phyloP scores from a whole-genome alignment of 2,797 vertebrate genomes.

The Balearica regulorum region DNA sequence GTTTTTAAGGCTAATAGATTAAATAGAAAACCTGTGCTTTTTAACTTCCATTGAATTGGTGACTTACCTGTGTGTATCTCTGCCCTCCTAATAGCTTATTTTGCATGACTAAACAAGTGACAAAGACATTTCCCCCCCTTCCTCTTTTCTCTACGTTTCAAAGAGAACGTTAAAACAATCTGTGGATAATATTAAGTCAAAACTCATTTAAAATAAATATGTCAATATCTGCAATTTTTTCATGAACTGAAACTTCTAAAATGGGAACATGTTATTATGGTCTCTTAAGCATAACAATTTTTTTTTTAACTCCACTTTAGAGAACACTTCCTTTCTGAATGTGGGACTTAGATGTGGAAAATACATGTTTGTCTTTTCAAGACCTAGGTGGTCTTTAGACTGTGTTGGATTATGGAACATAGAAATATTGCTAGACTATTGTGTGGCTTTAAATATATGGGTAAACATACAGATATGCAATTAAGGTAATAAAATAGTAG shows the following conservation, averaged over 20 bases:
- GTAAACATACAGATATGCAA: background rate
- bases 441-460: constrained; percentile 40
- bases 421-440: background rate
- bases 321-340: background rate
- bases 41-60: background rate
- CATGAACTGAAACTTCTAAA: background rate
- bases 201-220: background rate
- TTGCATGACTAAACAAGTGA: background rate
- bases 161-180: background rate
- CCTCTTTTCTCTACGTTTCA: background rate
- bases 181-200: background rate
- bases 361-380: background rate
- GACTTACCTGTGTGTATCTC: background rate
- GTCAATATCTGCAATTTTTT: background rate
- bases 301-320: background rate
- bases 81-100: background rate
- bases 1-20: background rate
- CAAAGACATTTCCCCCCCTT: background rate
- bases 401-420: background rate
- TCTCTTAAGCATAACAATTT: background rate
- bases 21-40: background rate
- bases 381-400: constrained; percentile 37
- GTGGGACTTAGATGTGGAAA: background rate
- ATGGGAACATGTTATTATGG: background rate
- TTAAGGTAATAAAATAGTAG: constrained; percentile 41